A percentile compares a stretch with the other conserved stretches of the same genome.
Conservation (phyloP, 1,140 invertebrate species). For the Pygmarrhopalites habei region DNA sequence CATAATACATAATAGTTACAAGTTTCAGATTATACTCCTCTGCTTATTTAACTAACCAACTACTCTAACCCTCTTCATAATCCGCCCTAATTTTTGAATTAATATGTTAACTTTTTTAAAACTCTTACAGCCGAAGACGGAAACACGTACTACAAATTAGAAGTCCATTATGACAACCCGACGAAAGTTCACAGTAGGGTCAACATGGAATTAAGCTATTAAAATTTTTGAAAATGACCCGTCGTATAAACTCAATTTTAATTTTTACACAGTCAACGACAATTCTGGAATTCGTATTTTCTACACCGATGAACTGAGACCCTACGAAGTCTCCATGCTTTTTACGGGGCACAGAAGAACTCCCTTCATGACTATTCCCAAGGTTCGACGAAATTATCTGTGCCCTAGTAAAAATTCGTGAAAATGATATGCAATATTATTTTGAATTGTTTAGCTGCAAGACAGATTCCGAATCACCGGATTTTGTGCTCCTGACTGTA, state of each 20-base stretch:
- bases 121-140: slow-evolving; percentile 53
- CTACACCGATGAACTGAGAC: slow-evolving; percentile 61
- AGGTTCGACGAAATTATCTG: too few relatives aligned
- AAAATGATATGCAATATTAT: too few relatives aligned
- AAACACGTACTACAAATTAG: slow-evolving; percentile 72
- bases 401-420: too few relatives aligned
- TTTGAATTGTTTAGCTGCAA: slow-evolving; percentile 13
- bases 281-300: slow-evolving; percentile 72
- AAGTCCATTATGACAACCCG: slow-evolving; percentile 80
- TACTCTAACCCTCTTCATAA: too few relatives aligned
- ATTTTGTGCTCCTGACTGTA: slow-evolving; percentile 26
- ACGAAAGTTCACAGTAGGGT: slow-evolving; percentile 54
- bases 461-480: slow-evolving; percentile 15
- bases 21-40: too few relatives aligned
- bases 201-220: too few relatives aligned
- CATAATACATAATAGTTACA: too few relatives aligned
- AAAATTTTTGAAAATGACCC: too few relatives aligned
- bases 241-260: too few relatives aligned
- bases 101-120: too few relatives aligned
- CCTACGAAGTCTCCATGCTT: slow-evolving; percentile 70
- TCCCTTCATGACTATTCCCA: slow-evolving; percentile 28
- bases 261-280: slow-evolving; percentile 52
- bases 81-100: too few relatives aligned
- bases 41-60: too few relatives aligned
- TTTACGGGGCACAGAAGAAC: slow-evolving; percentile 26